Percentiles rank a stretch among this genome's conserved stretches.
phyloP scores from a whole-genome alignment of 2,113 vertebrate genomes.

The Aramus guarauna region DNA sequence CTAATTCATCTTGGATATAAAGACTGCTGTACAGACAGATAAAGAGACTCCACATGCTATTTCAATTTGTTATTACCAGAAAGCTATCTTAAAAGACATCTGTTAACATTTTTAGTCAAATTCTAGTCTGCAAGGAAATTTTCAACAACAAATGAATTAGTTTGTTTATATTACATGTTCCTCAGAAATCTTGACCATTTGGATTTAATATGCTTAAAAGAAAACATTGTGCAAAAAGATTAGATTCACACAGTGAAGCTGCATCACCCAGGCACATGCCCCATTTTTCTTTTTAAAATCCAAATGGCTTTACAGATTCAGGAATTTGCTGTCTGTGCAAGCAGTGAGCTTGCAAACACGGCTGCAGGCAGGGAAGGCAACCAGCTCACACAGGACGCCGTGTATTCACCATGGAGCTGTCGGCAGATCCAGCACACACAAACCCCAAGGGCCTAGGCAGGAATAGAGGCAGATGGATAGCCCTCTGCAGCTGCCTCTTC shows the following conservation, averaged over 20 bases:
- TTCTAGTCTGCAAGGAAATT: background rate
- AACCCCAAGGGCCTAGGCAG: background rate
- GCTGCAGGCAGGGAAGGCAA: background rate
- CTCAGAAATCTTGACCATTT: background rate
- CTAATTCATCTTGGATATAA: background rate
- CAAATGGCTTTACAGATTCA: background rate
- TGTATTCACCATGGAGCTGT: rapidly evolving
- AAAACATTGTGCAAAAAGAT: background rate
- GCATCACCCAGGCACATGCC: rapidly evolving
- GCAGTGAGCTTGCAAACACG: background rate
- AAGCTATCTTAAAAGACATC: background rate
- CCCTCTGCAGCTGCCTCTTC: background rate
- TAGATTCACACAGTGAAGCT: background rate
- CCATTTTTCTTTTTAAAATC: background rate
- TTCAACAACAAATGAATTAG: background rate
- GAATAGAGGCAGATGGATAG: background rate
- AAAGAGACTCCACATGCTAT: background rate
- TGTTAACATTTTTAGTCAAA: background rate
- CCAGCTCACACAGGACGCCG: rapidly evolving
- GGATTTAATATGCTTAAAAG: background rate
- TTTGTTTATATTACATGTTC: background rate
- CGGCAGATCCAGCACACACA: rapidly evolving
- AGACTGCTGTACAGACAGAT: background rate
- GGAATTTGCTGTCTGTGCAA: background rate
- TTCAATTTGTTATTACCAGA: background rate